Evolutionary conservation across 2,888 invertebrate genomes (phyloP).

Genomic region (Lepetodrilus schrolli): DNA sequence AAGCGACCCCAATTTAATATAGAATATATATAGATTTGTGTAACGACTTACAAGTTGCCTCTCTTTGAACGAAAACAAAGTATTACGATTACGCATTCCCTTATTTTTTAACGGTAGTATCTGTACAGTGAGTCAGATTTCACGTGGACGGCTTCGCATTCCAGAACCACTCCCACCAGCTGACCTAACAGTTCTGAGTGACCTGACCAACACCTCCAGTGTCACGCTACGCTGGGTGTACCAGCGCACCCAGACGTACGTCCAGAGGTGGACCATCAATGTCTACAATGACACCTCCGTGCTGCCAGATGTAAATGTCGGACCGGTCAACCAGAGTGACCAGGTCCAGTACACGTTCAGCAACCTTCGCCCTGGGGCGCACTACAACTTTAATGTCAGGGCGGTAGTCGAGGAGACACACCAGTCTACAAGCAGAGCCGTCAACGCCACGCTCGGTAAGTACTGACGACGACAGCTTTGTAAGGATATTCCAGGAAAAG

Average conservation of each 20-base stretch:
- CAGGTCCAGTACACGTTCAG: conserved; percentile 37
- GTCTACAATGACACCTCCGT: conserved; percentile 36
- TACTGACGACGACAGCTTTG: too few species aligned
- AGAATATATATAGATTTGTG: too few species aligned
- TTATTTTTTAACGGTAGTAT: too few species aligned
- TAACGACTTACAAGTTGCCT: too few species aligned
- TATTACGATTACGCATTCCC: too few species aligned
- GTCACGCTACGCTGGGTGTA: conserved; percentile 54
- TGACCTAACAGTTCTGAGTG: conserved; percentile 30
- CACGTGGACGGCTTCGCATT: too few species aligned
- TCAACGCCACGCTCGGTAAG: conserved; percentile 54
- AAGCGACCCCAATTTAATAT: too few species aligned
- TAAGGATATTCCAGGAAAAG: too few species aligned
- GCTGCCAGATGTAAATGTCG: neutral
- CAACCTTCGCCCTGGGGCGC: conserved; percentile 51
- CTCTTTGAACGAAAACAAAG: too few species aligned
- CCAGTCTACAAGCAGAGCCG: conserved; percentile 37
- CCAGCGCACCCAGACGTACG: conserved; percentile 43
- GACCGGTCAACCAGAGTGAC: conserved; percentile 32
- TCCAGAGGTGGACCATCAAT: conserved; percentile 50
- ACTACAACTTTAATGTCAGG: conserved; percentile 49
- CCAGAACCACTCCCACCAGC: conserved; percentile 54
- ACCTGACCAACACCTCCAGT: conserved; percentile 41
- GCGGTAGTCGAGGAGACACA: conserved; percentile 47
- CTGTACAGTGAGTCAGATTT: too few species aligned